phyloP scores from a whole-genome alignment of 2,113 vertebrate species.

The Marmota monax region DNA sequence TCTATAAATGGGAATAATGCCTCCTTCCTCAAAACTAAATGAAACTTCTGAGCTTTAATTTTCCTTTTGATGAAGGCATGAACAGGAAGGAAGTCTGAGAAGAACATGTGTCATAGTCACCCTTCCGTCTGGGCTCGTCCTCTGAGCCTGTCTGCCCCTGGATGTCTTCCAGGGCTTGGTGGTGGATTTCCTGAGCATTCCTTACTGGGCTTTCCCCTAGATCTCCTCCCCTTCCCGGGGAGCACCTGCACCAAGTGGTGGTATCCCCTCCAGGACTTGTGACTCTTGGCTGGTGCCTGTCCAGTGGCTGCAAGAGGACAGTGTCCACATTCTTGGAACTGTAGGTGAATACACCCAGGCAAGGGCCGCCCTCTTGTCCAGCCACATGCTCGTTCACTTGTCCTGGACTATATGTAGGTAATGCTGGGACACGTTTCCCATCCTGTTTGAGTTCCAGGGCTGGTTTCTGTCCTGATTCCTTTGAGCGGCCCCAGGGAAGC shows the following conservation, averaged over 20 bases:
- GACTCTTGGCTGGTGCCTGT: too few relatives aligned
- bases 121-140: neutral
- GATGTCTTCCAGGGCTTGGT: neutral
- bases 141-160: neutral
- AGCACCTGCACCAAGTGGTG: neutral
- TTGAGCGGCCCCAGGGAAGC: neutral
- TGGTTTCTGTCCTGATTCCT: neutral
- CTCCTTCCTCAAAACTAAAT: neutral
- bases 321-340: neutral
- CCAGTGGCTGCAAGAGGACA: neutral
- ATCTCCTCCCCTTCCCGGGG: neutral
- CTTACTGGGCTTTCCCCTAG: neutral
- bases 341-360: neutral
- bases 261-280: neutral
- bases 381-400: neutral
- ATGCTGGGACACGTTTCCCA: neutral
- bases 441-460: neutral
- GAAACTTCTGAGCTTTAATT: neutral
- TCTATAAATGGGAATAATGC: neutral
- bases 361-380: neutral
- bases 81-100: neutral
- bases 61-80: neutral
- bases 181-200: neutral
- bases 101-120: neutral
- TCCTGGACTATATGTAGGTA: neutral